Percentiles rank a stretch among this genome's conserved stretches.
Conservation (phyloP, 2,113 vertebrate genomes). For the Baryphthengus martii region DNA sequence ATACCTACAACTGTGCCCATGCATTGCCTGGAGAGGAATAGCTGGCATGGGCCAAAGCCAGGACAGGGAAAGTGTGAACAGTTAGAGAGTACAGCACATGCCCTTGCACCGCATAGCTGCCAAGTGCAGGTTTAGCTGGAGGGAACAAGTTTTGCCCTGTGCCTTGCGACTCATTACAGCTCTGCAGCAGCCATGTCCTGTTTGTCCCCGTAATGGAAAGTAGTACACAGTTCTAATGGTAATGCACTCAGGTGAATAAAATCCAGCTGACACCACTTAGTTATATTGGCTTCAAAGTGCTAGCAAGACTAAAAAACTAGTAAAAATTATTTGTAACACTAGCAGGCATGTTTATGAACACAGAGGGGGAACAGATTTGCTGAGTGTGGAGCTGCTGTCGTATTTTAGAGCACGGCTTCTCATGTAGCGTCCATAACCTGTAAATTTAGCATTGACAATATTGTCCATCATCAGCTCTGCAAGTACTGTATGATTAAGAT, state of each 20-base stretch:
- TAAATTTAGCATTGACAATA: not conserved
- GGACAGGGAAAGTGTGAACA: not conserved
- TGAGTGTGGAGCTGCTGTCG: not conserved
- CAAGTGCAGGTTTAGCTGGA: not conserved
- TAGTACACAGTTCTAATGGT: not conserved
- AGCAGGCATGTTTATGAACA: not conserved
- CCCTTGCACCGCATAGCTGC: not conserved
- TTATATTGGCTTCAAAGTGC: not conserved
- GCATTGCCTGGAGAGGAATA: not conserved
- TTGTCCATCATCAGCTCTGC: not conserved
- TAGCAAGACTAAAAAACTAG: not conserved
- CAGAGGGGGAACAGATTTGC: not conserved
- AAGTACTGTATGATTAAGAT: not conserved
- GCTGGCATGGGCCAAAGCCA: not conserved
- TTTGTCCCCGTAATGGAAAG: not conserved
- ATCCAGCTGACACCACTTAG: constrained; percentile 16
- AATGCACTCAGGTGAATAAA: constrained; percentile 14
- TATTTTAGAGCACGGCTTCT: not conserved
- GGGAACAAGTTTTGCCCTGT: not conserved
- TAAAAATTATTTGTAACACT: constrained; percentile 19
- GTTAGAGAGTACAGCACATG: not conserved
- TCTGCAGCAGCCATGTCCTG: not conserved
- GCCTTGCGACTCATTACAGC: not conserved
- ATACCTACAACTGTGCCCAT: not conserved
- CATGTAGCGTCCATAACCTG: not conserved